Evolutionary conservation across 2,797 vertebrate species (phyloP).

Genomic region (Mareca penelope): DNA sequence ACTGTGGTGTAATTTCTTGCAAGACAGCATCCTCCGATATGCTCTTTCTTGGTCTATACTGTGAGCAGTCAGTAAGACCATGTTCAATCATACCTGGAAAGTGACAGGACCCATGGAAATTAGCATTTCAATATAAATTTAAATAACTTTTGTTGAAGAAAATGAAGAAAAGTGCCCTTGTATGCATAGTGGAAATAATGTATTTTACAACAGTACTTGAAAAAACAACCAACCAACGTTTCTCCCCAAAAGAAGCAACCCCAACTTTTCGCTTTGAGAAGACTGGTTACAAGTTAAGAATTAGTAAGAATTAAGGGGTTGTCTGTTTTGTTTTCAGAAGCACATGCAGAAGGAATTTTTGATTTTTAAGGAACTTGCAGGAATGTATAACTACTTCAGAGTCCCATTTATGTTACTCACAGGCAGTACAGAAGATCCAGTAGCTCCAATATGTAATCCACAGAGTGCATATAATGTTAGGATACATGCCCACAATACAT

Average conservation of each 20-base stretch:
- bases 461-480: neutral
- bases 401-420: neutral
- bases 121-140: neutral
- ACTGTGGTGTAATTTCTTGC: constrained; percentile 60
- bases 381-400: neutral
- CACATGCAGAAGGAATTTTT: neutral
- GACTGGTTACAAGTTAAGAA: neutral
- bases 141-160: neutral
- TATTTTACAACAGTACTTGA: neutral
- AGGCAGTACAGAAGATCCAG: neutral
- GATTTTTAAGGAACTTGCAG: neutral
- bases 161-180: neutral
- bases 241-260: neutral
- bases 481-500: neutral
- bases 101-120: neutral
- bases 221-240: neutral
- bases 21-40: constrained; percentile 83
- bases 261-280: neutral
- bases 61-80: constrained; percentile 92
- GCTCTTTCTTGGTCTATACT: constrained; percentile 89
- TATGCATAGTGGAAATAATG: fast-evolving
- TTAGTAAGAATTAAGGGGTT: neutral
- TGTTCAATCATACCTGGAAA: constrained; percentile 93
- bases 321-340: neutral
- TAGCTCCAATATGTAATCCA: neutral